phyloP scores from a whole-genome alignment of 2,797 vertebrate species.

The Lithobates sylvaticus region DNA sequence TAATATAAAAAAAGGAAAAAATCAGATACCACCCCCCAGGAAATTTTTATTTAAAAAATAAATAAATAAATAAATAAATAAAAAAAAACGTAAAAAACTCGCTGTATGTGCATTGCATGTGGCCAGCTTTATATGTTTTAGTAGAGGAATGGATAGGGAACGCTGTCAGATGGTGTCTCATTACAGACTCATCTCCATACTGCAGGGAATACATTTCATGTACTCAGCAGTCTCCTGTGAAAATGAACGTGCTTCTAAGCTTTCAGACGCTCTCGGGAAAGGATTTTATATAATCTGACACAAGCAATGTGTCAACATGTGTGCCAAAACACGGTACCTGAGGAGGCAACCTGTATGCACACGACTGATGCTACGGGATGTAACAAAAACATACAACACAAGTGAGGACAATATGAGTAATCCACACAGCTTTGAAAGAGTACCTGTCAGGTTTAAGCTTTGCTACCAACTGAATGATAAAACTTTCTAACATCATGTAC shows the following conservation, averaged over 20 bases:
- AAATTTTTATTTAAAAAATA: too few relatives aligned
- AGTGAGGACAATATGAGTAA: background rate
- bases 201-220: constrained; percentile 40
- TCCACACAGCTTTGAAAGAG: background rate
- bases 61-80: too few relatives aligned
- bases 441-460: background rate
- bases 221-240: constrained; percentile 27
- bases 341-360: constrained; percentile 18
- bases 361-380: background rate
- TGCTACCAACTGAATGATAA: background rate
- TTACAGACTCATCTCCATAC: constrained; percentile 43
- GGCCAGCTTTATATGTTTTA: background rate
- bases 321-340: constrained; percentile 27
- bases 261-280: constrained; percentile 20
- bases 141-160: background rate
- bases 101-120: too few relatives aligned
- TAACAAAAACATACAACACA: background rate
- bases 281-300: constrained; percentile 35
- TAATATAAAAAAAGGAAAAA: too few relatives aligned
- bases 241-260: constrained; percentile 19
- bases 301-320: constrained; percentile 8
- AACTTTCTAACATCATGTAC: background rate
- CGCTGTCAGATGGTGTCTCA: constrained; percentile 3
- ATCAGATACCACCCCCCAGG: too few relatives aligned
- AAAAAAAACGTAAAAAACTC: too few relatives aligned